Evolutionary conservation across 1,140 invertebrate genomes (phyloP).

Genomic region (Lanistes nyassanus): DNA sequence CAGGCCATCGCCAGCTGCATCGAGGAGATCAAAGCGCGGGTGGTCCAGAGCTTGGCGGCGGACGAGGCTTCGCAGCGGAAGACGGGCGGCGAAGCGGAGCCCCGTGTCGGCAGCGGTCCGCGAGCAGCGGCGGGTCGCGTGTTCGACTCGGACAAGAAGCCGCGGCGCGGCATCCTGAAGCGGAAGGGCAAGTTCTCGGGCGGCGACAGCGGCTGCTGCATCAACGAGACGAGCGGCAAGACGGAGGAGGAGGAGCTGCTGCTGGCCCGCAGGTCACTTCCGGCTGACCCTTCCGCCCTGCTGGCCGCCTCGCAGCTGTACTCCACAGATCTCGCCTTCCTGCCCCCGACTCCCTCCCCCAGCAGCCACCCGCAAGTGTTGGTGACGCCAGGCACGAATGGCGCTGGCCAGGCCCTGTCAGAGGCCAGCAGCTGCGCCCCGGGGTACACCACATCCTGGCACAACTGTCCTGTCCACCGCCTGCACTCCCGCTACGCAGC

Average conservation of each 20-base stretch:
- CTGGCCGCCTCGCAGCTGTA: neutral
- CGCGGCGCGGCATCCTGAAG: conserved; percentile 59
- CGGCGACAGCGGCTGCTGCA: conserved; percentile 57
- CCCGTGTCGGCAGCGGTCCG: neutral
- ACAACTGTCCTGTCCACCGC: neutral
- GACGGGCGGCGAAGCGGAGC: neutral
- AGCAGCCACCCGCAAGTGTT: no score
- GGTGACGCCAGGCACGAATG: no score
- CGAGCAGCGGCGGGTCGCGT: conserved; percentile 28
- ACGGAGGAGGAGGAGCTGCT: conserved; percentile 6
- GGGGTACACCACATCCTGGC: neutral
- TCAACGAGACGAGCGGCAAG: conserved; percentile 43
- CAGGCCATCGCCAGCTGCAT: neutral
- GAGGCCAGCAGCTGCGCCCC: neutral
- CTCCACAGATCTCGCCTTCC: no score
- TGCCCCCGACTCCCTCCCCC: no score
- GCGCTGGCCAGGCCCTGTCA: no score
- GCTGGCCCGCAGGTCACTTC: neutral
- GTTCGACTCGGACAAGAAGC: conserved; percentile 57
- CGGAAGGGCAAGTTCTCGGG: conserved; percentile 56
- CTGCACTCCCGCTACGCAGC: neutral
- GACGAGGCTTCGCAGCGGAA: conserved; percentile 5
- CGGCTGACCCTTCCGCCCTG: neutral
- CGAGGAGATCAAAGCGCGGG: conserved; percentile 2
- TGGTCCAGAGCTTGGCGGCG: neutral